Base-by-base conservation (phyloP, 64 coral and sea anemone genomes). In the Hydrozoanthus tunicans region DNA sequence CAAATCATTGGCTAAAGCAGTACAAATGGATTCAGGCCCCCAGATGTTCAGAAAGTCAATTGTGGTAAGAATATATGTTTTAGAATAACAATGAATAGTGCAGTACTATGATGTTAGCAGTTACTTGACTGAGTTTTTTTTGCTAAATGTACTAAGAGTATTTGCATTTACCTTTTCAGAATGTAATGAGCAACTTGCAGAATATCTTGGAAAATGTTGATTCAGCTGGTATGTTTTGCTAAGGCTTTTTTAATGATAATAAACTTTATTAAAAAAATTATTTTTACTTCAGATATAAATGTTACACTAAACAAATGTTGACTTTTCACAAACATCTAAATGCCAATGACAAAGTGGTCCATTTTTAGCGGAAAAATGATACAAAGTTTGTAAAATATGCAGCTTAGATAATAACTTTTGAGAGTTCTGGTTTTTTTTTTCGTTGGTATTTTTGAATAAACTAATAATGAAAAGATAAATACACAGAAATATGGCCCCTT, bases 201-300 rank as follows among this genome's bases (percentile, higher is more conserved):
- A 95, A 90, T 58, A 95, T 99, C 54, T 77, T 99, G 77, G 97
- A 99, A 85, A 99, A 99, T 92, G 94, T 95, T 53, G 97, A 99
- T 51, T 89, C 94, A 26, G 89, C 97, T 90, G 97, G 97, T 99
- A 91, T 1, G 60, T 25, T 4, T 56, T 82, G 20, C 12, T 64
- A 32, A 90, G 6, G 5, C 56, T 3, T 10, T 54, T 66, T 84
- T 14, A 12, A 65, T 66, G 0, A 52, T 11, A 80, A 20, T 58
- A 15, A 59, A 58, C 8, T 79, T 78, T 9, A 13, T 79, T 10
- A 43, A 62, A 5, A 9, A 24, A 32, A 32, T 79, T 57, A 64
- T 1, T 17, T 78, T 17, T 78, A 14, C 20, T 90, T 79, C 9
- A 43, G 63, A 69, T 65, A 43, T 43, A 43, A 43, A 43, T 43